Base-by-base conservation (phyloP, 2,113 vertebrate species). In the Cairina moschata region DNA sequence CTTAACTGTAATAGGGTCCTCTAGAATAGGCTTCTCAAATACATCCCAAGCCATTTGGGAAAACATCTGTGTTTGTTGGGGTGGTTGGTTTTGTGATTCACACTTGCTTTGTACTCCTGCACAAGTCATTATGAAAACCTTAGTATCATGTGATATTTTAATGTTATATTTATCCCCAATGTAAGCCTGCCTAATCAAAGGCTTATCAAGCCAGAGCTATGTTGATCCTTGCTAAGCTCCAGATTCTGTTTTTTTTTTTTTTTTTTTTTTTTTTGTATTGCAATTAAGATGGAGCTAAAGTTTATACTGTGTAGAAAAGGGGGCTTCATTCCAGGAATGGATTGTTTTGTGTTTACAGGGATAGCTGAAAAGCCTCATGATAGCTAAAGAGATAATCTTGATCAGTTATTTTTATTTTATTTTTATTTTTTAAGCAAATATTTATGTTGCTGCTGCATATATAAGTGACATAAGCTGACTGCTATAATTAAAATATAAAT, bases 171-270 rank as follows among this genome's bases (percentile, higher is more conserved):
- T 86, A 26, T 79, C 92, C 48, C 79, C 23, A n/a, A 2, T 72
- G 62, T 44, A 83, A 87, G 46, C 54, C 58, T 95, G 38, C 55
- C 74, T 95, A 72, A 91, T 86, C 89, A 95, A 81, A 82, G 58
- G 29, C 44, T 72, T 84, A 54, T 20, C 62, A 63, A 73, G 55
- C 25, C 72, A 71, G 67, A 83, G 29, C n/a, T 69, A 3, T 58
- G 36, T 44, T 87, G 78, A 79, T 55, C 71, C 81, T 83, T 76
- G 54, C 58, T 82, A 55, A 88, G 38, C 52, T 86, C 38, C n/a
- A 38, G 34, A n/a, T 86, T 75, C 42, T 80, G 16, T 11, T 32
- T 73, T 50, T 52, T 23, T 11, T 32, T 72, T 72, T 50, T 52
- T 32, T 11, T 40, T 40, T 11, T 91, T 50, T 52, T 29, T 38